phyloP scores from a whole-genome alignment of 1,140 invertebrate genomes.

The Tetranychus urticae region DNA sequence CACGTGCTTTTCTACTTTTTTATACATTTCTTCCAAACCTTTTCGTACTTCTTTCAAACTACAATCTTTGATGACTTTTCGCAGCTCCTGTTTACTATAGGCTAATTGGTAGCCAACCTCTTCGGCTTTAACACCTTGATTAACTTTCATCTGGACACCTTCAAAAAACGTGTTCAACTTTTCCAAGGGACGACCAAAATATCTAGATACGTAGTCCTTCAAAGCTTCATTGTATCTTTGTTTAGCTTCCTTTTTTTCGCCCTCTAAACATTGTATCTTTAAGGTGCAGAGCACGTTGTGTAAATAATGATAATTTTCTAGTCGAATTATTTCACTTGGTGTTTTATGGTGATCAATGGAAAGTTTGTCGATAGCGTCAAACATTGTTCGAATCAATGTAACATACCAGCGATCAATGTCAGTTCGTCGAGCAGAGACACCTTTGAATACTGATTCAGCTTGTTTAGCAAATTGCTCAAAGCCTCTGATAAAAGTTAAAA shows the following conservation, averaged over 20 bases:
- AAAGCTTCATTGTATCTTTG: conserved; percentile 64
- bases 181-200: conserved; percentile 82
- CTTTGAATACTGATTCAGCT: conserved; percentile 59
- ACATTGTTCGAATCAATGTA: conserved; percentile 56
- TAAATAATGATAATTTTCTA: conserved; percentile 90
- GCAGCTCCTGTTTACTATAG: conserved; percentile 85
- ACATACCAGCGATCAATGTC: conserved; percentile 90
- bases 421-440: conserved; percentile 55
- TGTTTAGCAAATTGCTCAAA: conserved; percentile 70
- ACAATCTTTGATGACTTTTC: conserved; percentile 85
- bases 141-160: conserved; percentile 67
- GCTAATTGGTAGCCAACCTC: conserved; percentile 95
- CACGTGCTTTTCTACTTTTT: conserved; percentile 90
- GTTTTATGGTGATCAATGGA: conserved; percentile 73
- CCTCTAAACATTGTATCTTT: conserved; percentile 71
- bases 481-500: conserved; percentile 69
- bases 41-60: conserved; percentile 81
- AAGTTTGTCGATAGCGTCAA: conserved; percentile 53
- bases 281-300: conserved; percentile 61
- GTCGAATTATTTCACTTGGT: conserved; percentile 61
- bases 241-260: conserved; percentile 69
- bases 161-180: conserved; percentile 94
- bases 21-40: conserved; percentile 73
- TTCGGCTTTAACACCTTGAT: conserved; percentile 77
- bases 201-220: conserved; percentile 61